Base-by-base conservation (phyloP, 2,888 invertebrate genomes). In the Pandemis corylana region DNA sequence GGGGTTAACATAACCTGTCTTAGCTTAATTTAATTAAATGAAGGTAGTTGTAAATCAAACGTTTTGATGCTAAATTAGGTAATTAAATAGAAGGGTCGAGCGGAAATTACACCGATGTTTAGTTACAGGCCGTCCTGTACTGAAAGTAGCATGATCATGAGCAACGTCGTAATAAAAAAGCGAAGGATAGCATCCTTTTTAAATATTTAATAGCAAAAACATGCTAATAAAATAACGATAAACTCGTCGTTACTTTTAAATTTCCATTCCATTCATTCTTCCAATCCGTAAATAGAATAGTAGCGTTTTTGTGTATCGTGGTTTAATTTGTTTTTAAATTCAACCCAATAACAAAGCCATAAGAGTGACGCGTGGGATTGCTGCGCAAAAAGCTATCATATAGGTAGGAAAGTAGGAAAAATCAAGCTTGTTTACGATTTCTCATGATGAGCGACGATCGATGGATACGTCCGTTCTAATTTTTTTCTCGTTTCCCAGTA, bases 361-460 rank as follows among this genome's bases (percentile, higher is more conserved):
- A 73, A 64, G 61, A 41, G 73, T 41, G 59, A 56, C 49, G 20
- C 69, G 69, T 67, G 36, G 36, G 67, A n/a, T 41, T 12, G 67
- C 67, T 67, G 67, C 67, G 67, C 67, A 67, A 65, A 56, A 72
- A 68, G 56, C 13, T 36, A n/a, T 44, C 59, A 41, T 42, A 7
- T 59, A 42, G 20, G 20, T 36, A 36, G 41, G 44, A 49, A 68
- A 61, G 41, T 5, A 5, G 15, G 20, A 69, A 73, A 73, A 59
- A 65, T 73, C 68, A 42, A 49, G 28, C 49, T 69, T 61, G 73
- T 74, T 74, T 65, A 69, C 68, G 20, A 13, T 36, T 20, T 49
- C 5, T 42, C 59, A 13, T 69, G n/a, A 41, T 13, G 9, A 44
- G 59, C 68, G 56, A 13, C 63, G 68, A 46, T 72, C 63, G 68